Evolutionary conservation across 2,113 vertebrate species (phyloP).

Genomic region (Mormyrus lacerda): DNA sequence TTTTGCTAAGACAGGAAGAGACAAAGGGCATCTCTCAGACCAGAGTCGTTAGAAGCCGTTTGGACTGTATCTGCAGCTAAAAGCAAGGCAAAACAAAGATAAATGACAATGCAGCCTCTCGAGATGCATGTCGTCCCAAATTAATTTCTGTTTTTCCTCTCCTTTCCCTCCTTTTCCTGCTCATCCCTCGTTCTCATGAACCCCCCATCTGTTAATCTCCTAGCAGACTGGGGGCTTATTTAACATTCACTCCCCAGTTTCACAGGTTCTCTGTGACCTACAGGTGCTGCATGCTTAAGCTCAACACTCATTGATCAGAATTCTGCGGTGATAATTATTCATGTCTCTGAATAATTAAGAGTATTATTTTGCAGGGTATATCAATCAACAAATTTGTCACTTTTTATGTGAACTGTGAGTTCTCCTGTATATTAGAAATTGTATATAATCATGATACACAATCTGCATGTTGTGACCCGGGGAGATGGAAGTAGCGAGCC

Average conservation of each 20-base stretch:
- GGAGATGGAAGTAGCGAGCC: too few species aligned
- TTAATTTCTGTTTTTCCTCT: background rate
- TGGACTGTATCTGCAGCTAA: background rate
- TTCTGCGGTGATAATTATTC: conserved; percentile 8
- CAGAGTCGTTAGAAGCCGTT: background rate
- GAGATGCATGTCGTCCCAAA: background rate
- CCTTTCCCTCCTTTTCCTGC: background rate
- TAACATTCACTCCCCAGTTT: background rate
- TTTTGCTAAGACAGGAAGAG: background rate
- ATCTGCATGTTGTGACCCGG: too few species aligned
- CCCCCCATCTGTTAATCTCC: background rate
- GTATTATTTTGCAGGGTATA: background rate
- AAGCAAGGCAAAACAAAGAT: background rate
- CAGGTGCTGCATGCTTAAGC: background rate
- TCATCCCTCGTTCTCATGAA: background rate
- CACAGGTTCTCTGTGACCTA: conserved; percentile 1
- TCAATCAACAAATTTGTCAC: background rate
- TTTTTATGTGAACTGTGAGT: background rate
- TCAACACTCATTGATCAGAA: background rate
- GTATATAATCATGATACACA: background rate
- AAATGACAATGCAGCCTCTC: too few species aligned
- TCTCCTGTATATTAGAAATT: background rate
- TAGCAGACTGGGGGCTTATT: background rate
- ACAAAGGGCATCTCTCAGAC: background rate
- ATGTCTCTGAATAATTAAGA: conserved; percentile 8